Percentiles rank a stretch among this genome's conserved stretches.
Conservation (phyloP, 2,113 vertebrate genomes). For the Corvus hawaiiensis region DNA sequence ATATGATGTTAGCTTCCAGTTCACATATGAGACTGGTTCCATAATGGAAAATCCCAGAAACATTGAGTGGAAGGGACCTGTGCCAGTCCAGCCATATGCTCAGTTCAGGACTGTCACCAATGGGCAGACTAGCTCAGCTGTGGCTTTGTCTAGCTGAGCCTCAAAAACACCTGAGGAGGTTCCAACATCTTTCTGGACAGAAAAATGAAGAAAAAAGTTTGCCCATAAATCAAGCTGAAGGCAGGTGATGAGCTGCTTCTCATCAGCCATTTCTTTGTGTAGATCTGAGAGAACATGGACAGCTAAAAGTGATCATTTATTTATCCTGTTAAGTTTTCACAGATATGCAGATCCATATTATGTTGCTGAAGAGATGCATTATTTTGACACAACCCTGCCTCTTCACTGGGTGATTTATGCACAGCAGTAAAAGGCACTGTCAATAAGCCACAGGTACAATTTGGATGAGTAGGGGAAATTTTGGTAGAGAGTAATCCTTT, state of each 20-base stretch:
- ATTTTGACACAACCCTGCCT: background rate
- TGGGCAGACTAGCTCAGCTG: background rate
- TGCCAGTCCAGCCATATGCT: background rate
- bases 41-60: background rate
- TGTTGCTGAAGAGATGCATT: background rate
- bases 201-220: background rate
- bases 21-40: slow-evolving; percentile 5
- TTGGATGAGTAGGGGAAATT: background rate
- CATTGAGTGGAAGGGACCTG: background rate
- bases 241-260: slow-evolving; percentile 16
- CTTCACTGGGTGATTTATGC: background rate
- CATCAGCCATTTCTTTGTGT: background rate
- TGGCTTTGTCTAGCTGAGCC: background rate
- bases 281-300: rapidly evolving
- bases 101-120: background rate
- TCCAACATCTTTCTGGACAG: background rate
- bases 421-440: background rate
- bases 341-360: background rate
- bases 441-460: background rate
- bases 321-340: background rate
- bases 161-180: background rate
- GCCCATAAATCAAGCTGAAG: background rate
- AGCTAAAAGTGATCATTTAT: background rate
- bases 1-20: background rate
- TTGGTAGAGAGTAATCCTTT: background rate